phyloP scores from a whole-genome alignment of 2,113 vertebrate genomes.

The Paedocypris sp. region DNA sequence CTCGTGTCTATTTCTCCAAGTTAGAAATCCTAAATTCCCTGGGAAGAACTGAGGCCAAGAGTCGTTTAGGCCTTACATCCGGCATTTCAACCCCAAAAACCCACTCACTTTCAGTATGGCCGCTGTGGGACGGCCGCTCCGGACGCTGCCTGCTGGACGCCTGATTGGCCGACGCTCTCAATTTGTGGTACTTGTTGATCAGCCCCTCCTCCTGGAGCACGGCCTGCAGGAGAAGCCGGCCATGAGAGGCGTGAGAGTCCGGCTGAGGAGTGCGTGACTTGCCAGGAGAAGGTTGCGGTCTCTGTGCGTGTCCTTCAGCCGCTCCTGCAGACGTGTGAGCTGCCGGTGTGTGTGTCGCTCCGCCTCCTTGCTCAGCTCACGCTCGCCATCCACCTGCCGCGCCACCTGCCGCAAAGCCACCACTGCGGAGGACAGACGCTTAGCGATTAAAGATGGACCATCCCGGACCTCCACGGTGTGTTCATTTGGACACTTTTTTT shows the following conservation, averaged over 20 bases:
- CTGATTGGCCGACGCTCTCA: conserved; percentile 25
- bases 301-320: conserved; percentile 37
- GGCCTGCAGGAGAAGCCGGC: conserved; percentile 41
- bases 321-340: conserved; percentile 40
- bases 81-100: too few relatives aligned
- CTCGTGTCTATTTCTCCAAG: too few relatives aligned
- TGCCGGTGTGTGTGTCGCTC: conserved; percentile 35
- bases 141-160: too few relatives aligned
- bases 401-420: conserved; percentile 58
- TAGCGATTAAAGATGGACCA: too few relatives aligned
- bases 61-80: too few relatives aligned
- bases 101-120: too few relatives aligned
- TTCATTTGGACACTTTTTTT: too few relatives aligned
- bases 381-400: conserved; percentile 45
- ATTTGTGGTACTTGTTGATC: conserved; percentile 34
- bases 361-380: conserved; percentile 37
- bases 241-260: too few relatives aligned
- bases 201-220: conserved; percentile 33
- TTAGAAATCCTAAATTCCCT: too few relatives aligned
- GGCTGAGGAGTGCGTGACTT: conserved; percentile 22
- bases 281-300: conserved; percentile 44
- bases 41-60: too few relatives aligned
- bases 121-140: too few relatives aligned
- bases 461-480: too few relatives aligned
- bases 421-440: conserved; percentile 43